Conservation (phyloP, 2,888 invertebrate species). For the Idaea aversata region DNA sequence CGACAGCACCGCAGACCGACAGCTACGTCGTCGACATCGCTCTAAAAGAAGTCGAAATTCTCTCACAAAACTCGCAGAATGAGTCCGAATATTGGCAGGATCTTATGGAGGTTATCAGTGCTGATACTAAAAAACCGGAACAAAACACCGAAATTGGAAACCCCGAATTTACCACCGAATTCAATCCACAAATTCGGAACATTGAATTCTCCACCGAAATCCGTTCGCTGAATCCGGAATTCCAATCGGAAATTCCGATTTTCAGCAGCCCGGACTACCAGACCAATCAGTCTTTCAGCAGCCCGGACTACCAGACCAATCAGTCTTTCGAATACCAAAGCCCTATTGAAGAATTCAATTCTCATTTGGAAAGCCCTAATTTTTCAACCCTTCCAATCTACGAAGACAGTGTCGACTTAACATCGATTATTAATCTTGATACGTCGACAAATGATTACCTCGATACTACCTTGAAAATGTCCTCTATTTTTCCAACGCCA, state of each 20-base stretch:
- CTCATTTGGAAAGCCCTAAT: conserved; percentile 8
- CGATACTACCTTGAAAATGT: conserved; percentile 1
- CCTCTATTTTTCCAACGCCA: conserved; percentile 50
- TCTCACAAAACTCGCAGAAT: conserved; percentile 41
- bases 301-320: background rate
- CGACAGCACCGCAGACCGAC: conserved; percentile 33
- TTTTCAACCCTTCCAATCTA: conserved; percentile 25
- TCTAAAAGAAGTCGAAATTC: conserved; percentile 43
- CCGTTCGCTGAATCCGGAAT: conserved; percentile 19
- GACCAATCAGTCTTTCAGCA: background rate
- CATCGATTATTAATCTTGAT: conserved; percentile 14
- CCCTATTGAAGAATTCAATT: conserved; percentile 37
- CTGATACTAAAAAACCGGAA: conserved; percentile 29
- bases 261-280: background rate
- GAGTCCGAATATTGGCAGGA: conserved; percentile 45
- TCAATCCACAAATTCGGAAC: background rate
- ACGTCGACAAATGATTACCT: conserved; percentile 16
- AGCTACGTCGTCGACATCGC: conserved; percentile 47
- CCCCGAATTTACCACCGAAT: conserved; percentile 4
- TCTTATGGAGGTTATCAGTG: conserved; percentile 46
- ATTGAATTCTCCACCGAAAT: conserved; percentile 23
- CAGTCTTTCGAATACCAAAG: background rate
- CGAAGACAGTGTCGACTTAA: conserved; percentile 31
- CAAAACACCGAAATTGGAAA: conserved; percentile 6
- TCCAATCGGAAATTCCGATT: conserved; percentile 1